Base-by-base conservation (phyloP, 2,113 vertebrate species). In the Hemiprocne comata region DNA sequence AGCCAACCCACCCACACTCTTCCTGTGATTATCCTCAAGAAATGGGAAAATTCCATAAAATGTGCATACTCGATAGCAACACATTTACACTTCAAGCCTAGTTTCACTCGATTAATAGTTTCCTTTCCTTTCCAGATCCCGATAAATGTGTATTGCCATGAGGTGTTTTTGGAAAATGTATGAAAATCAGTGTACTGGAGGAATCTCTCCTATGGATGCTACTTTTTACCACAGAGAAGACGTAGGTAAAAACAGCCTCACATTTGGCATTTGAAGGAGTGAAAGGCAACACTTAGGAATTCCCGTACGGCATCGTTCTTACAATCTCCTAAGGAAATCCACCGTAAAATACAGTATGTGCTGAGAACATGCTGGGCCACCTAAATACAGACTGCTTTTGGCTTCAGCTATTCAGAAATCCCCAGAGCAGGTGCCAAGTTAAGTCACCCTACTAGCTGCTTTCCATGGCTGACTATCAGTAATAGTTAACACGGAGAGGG, bases 361-460 rank as follows among this genome's bases (percentile, higher is more conserved):
- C 92, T 96, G 82, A 97, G 83, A 90, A 84, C 92, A 92, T 69
- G 34, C 89, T 89, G 93, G 69, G 71, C 42, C 53, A 91, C 79
- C 79, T 97, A 97, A 93, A 97, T 97, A 96, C 65, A 96, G 96
- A 87, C 72, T 94, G 83, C 33, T 97, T 97, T 97, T 96, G 97
- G 95, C 97, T 97, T 94, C 95, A 93, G 90, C 83, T 95, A 10
- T 66, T 92, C 77, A 97, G 97, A 97, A 98, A 97, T 97, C 91
- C 94, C 79, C 88, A 79, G 92, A 97, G 90, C 96, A 97, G 97
- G 94, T 97, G 97, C 94, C 95, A 97, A 86, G 94, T 94, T 94
- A 97, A 96, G 92, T 97, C 95, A 97, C 76, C 60, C 85, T 93
- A 55, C 54, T 96, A 92, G 96, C 87, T 97, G 94, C 94, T 97